These are phyloP conservation scores for Diorhabda carinulata DNA, from an alignment of 1,140 invertebrate genomes.

Conservation along the genomic window DNA sequence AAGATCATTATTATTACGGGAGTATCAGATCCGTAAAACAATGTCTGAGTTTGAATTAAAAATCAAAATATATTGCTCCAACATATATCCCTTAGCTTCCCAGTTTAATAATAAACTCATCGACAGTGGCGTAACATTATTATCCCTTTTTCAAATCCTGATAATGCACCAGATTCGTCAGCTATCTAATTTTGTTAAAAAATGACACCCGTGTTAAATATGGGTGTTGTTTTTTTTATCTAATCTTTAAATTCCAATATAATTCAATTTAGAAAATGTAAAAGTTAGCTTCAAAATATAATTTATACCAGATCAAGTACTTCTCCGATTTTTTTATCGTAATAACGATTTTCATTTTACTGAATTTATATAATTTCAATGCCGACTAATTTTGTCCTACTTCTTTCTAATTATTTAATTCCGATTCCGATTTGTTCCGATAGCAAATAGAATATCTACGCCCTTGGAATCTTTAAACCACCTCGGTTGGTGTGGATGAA, in stretches of 20 bases:
- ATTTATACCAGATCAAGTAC: no score
- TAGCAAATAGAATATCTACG: neutral
- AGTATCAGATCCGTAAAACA: constrained; percentile 43
- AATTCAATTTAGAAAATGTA: no score
- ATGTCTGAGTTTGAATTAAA: constrained; percentile 46
- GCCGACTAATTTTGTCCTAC: neutral
- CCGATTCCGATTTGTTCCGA: neutral
- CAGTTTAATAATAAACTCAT: constrained; percentile 37
- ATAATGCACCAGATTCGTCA: no score
- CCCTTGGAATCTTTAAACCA: constrained; percentile 18
- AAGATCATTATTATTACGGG: constrained; percentile 38
- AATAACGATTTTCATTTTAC: constrained; percentile 5
- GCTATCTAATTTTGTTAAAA: no score
- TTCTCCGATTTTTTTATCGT: neutral
- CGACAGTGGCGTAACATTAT: constrained; percentile 20
- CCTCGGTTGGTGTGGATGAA: constrained; percentile 23
- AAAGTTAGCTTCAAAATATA: no score
- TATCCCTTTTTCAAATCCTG: no score
- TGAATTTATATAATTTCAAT: neutral
- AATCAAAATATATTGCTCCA: constrained; percentile 46
- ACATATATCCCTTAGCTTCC: constrained; percentile 36
- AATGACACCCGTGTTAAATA: no score
- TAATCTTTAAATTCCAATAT: no score
- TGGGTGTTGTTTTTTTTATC: no score
- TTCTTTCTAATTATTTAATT: neutral